These are phyloP conservation scores for Carabus problematicus DNA, from an alignment of 2,888 invertebrate genomes.

Conservation along the genomic window DNA sequence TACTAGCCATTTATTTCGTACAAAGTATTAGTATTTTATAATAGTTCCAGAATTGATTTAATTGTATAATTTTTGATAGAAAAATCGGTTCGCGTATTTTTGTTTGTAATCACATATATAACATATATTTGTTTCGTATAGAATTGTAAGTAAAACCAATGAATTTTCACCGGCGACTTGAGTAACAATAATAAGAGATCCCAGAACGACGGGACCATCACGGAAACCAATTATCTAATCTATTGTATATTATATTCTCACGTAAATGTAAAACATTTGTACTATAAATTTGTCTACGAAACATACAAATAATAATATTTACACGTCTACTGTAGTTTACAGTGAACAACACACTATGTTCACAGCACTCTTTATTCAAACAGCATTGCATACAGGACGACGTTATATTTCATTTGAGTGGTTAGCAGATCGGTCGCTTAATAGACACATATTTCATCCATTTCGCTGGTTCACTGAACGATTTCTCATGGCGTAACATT, in stretches of 20 bases:
- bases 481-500: slow-evolving; percentile 53
- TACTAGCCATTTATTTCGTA: neutral
- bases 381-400: no score
- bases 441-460: slow-evolving; percentile 55
- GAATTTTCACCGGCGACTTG: neutral
- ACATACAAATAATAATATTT: no score
- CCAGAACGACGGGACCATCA: neutral
- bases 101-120: neutral
- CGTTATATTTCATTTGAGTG: no score
- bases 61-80: neutral
- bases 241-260: no score
- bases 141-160: no score
- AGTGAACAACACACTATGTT: no score
- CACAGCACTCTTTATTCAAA: no score
- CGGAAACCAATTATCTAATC: no score
- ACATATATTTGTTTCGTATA: neutral
- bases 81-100: neutral
- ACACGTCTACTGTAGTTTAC: no score
- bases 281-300: no score
- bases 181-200: neutral
- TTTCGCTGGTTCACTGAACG: slow-evolving; percentile 53
- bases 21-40: neutral
- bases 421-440: slow-evolving; percentile 26
- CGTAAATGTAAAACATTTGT: no score
- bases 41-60: no score